Evolutionary conservation across 1,140 invertebrate species (phyloP), one percentile per base, ranked within the genome.

Genomic region (Pristionchus pacificus): DNA sequence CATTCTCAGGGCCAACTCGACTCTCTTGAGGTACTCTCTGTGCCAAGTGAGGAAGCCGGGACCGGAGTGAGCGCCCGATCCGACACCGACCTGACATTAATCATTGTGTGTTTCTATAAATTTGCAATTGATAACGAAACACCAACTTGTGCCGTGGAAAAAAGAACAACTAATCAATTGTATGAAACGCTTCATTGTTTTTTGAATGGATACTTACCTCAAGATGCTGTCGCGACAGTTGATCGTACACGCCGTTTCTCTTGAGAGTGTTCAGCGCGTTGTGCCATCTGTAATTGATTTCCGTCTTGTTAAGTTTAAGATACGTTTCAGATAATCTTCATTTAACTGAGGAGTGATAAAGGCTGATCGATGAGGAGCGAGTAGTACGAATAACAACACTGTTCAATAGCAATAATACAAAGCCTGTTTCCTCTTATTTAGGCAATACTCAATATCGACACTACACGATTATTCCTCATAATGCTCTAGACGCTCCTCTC

Each of bases 251-350:
- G 69, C 80, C 83, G 60, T 81, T 80, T 60, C 75, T 69, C 68
- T 86, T 86, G 38, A 86, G 71, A 14, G 77, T 71, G 60, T 81
- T 84, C 24, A 86, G 31, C 27, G 85, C 85, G 29, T 73, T 73
- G 68, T 86, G 85, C 71, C 79, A 85, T 27, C 71, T 72, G 60
- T 24, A 66, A 71, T 13, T n/a, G 30, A n/a, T n/a, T n/a, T n/a
- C n/a, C n/a, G n/a, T n/a, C n/a, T n/a, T n/a, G n/a, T n/a, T n/a
- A n/a, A n/a, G n/a, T n/a, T n/a, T n/a, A n/a, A n/a, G n/a, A n/a
- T n/a, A n/a, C n/a, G n/a, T n/a, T n/a, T n/a, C n/a, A n/a, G n/a
- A n/a, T n/a, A n/a, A n/a, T n/a, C n/a, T n/a, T n/a, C n/a, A n/a
- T n/a, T n/a, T n/a, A n/a, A n/a, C n/a, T n/a, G n/a, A n/a, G n/a